Percentiles rank a stretch among this genome's conserved stretches.
phyloP scores from a whole-genome alignment of 2,113 vertebrate species.

The Echinops telfairi region DNA sequence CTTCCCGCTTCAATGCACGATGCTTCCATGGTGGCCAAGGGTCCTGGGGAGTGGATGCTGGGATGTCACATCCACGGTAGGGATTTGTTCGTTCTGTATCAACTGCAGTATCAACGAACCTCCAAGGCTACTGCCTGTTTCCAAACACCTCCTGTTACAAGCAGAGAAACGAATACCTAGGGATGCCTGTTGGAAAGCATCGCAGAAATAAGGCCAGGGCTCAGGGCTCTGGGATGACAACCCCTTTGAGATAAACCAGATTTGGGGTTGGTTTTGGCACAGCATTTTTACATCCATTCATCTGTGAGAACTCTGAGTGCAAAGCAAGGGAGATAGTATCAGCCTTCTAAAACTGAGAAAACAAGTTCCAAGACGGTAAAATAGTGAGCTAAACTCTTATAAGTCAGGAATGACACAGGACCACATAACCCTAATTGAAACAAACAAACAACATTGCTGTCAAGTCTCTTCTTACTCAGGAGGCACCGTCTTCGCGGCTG shows the following conservation, averaged over 20 bases:
- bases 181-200: not conserved
- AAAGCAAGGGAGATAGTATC: not conserved
- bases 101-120: not conserved
- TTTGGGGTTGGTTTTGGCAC: not conserved
- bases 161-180: not conserved
- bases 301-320: not conserved
- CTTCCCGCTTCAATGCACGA: constrained; percentile 90
- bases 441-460: not conserved
- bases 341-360: not conserved
- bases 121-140: not conserved
- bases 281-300: not conserved
- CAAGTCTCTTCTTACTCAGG: not conserved
- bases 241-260: not conserved
- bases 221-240: not conserved
- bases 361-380: constrained; percentile 32
- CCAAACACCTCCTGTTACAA: not conserved
- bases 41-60: constrained; percentile 92
- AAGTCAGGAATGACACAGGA: not conserved
- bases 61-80: constrained; percentile 91
- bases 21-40: constrained; percentile 90
- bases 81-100: not conserved
- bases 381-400: not conserved
- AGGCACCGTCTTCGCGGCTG: no score
- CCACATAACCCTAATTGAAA: not conserved
- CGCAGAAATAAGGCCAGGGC: not conserved